Evolutionary conservation across 2,888 invertebrate species (phyloP), one percentile per base, ranked within the genome.

Genomic region (Clepsis dumicolana): DNA sequence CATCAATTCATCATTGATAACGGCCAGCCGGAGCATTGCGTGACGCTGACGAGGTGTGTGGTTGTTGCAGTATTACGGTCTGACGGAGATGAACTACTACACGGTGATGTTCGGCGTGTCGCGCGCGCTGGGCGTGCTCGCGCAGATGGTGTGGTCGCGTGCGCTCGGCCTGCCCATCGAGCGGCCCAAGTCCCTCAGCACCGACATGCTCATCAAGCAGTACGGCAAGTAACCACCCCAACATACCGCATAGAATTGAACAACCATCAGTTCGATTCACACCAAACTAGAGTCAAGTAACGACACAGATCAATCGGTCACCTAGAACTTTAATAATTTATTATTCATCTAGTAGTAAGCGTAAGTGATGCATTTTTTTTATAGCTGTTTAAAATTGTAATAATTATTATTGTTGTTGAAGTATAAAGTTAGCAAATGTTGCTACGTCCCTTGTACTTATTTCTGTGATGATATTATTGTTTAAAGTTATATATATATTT

Each of bases 51-150:
- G 4, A 7, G 1, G 25, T 29, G 27, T 10, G 14, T 25, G 4
- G 29, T 25, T 59, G 61, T 74, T 77, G 0, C 94, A 97, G 96
- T 96, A 98, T 95, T 98, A 97, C 88, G 97, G 97, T 70, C 94
- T 98, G 94, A 97, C 95, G 81, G 98, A 98, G 94, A 98, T 98
- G 97, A 97, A 96, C 93, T 98, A 97, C 94, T 98, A 98, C 95
- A 98, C 98, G 21, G 98, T 98, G 35, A 94, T 98, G 89, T 98
- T 98, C 90, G 98, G 98, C 71, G 98, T 98, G 63, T 98, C 98
- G 0, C 95, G 98, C 81, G 97, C 98, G 0, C 94, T 98, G 48
- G 98, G 98, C 67, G 97, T 97, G 65, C 91, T 97, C 79, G 95
- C 98, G 0, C 97, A 97, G 70, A 92, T 97, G 73, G 95, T 98